Conservation (phyloP, 1,140 invertebrate genomes). For the Elysia chlorotica region DNA sequence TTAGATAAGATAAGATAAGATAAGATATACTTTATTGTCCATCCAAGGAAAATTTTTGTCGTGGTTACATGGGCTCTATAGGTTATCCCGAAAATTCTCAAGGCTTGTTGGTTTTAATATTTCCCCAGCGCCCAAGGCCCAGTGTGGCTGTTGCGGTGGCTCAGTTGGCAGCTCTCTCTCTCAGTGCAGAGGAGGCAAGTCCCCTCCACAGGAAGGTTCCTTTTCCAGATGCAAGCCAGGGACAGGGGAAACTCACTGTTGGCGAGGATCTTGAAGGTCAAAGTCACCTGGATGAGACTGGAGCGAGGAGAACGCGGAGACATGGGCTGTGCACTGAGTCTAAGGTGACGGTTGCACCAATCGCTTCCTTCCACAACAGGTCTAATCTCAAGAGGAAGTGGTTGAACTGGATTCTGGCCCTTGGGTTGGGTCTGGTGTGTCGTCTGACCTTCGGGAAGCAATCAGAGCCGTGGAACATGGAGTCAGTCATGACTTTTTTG, state of each 20-base stretch:
- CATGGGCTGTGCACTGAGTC: too few species aligned
- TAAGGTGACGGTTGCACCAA: too few species aligned
- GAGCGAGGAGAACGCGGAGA: background rate
- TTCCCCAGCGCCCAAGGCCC: slow-evolving; percentile 1
- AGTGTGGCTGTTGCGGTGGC: slow-evolving; percentile 16
- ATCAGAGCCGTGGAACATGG: slow-evolving; percentile 3
- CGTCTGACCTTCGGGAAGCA: slow-evolving; percentile 6
- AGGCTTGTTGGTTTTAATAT: too few species aligned
- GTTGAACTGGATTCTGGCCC: background rate
- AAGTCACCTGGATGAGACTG: background rate
- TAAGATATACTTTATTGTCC: too few species aligned
- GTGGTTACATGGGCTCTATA: too few species aligned
- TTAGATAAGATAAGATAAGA: too few species aligned
- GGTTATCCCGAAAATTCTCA: too few species aligned
- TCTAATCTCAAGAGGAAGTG: background rate
- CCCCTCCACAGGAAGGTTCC: too few species aligned
- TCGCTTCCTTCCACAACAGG: too few species aligned
- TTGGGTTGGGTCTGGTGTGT: slow-evolving; percentile 6
- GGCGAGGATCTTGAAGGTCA: background rate
- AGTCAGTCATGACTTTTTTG: slow-evolving; percentile 12
- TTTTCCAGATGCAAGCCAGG: background rate
- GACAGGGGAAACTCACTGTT: background rate
- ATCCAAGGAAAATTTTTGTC: too few species aligned
- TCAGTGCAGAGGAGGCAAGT: too few species aligned
- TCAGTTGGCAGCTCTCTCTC: slow-evolving; percentile 6